Base-by-base conservation (phyloP, 2,113 vertebrate genomes). In the Centrocercus urophasianus region DNA sequence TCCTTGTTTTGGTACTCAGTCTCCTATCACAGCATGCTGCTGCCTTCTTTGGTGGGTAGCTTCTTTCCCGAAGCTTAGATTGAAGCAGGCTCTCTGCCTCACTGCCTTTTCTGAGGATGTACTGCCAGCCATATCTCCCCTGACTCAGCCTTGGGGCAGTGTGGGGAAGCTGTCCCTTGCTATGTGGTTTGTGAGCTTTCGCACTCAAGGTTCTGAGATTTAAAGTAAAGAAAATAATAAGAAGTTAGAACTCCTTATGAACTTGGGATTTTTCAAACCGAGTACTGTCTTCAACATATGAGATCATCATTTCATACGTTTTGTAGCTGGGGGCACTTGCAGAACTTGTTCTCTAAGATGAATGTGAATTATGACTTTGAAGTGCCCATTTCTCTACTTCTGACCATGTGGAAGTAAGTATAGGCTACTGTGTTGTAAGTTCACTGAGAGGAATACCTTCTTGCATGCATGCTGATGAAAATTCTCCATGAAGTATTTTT, bases 111-210 rank as follows among this genome's bases (percentile, higher is more conserved):
- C 52, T 36, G 43, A 79, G 34, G 42, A 59, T 21, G 8, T 63
- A 1, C 42, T 75, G 22, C 42, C 30, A 56, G 36, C 36, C 0
- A 0, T 64, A 56, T 56, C 18, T 56, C 27, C 27, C 1, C 11
- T 47, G 65, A 38, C 42, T 21, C 8, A 47, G n/a, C 28, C 11
- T 47, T 3, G 4, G 21, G 14, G 28, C 21, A 47, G 8, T 2
- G 3, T 28, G 8, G 34, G 54, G 65, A 66, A 70, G 40, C 25
- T 70, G 2, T 7, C 7, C 5, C 13, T 83, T 1, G 1, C 32
- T 22, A 16, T 38, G 16, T 34, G 18, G 6, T 25, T 59, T 30
- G 6, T 27, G 14, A 90, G 27, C 4, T 6, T 71, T 25, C 4
- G 3, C 7, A 13, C 27, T 75, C 8, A 16, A 42, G 20, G 15